Conservation (phyloP, 2,797 vertebrate species). For the Platalea minor region DNA sequence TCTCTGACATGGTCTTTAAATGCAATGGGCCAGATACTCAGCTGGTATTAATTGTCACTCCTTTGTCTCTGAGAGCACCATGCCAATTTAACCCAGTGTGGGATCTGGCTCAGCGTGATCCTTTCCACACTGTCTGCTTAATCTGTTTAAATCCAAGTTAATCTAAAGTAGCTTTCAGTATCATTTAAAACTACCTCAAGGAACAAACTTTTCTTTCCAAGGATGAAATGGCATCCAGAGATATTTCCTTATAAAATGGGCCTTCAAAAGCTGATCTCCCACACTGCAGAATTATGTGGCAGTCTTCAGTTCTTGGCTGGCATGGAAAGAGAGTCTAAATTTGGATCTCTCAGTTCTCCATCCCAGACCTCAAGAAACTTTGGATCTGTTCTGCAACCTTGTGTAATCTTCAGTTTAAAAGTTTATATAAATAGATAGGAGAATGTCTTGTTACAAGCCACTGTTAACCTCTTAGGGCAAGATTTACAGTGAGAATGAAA, state of each 20-base stretch:
- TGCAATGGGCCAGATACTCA: slow-evolving; percentile 53
- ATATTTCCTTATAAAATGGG: neutral
- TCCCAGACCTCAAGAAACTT: neutral
- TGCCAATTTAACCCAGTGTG: slow-evolving; percentile 19
- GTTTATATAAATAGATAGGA: neutral
- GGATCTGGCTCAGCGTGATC: slow-evolving; percentile 23
- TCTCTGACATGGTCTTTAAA: slow-evolving; percentile 51
- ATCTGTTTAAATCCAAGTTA: slow-evolving; percentile 26
- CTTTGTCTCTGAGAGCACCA: slow-evolving; percentile 29
- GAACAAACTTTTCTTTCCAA: neutral
- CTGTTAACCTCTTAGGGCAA: neutral
- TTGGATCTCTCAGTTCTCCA: neutral
- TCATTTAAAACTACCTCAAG: neutral
- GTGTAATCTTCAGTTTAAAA: neutral
- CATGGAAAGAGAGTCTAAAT: neutral
- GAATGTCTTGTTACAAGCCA: neutral
- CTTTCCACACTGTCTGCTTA: slow-evolving; percentile 35
- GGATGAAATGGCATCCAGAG: neutral
- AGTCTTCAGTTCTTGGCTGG: neutral
- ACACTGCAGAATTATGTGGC: neutral
- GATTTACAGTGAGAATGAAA: neutral
- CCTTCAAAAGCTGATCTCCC: neutral
- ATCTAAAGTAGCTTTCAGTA: slow-evolving; percentile 26
- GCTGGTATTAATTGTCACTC: slow-evolving; percentile 64
- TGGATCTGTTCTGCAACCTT: neutral